These are phyloP conservation scores for Protophormia terraenovae DNA, from an alignment of 2,888 invertebrate genomes.

Conservation along the genomic window DNA sequence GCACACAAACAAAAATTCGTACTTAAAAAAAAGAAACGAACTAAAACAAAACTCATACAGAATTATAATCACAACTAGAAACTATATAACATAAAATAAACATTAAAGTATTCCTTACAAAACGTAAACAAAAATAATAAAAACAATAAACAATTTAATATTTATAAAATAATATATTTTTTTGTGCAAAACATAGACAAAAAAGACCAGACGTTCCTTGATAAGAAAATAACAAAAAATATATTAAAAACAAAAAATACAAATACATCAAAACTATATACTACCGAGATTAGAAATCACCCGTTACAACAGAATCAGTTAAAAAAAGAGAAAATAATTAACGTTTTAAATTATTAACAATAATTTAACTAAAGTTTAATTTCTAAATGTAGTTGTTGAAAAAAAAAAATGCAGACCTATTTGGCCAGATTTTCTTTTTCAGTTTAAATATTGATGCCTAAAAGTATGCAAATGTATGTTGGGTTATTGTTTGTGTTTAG, in stretches of 20 bases:
- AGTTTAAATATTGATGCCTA: neutral
- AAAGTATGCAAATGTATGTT: conserved; percentile 27
- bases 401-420: neutral
- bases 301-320: conserved; percentile 33
- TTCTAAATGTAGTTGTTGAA: neutral
- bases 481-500: neutral
- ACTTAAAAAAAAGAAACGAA: conserved; percentile 50
- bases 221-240: conserved; percentile 41
- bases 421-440: neutral
- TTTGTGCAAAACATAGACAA: conserved; percentile 30
- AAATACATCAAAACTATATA: conserved; percentile 55
- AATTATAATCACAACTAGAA: conserved; percentile 29
- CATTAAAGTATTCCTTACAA: conserved; percentile 55
- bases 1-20: conserved; percentile 8
- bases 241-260: conserved; percentile 3
- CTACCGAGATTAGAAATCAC: conserved; percentile 53
- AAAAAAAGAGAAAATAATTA: neutral
- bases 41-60: conserved; percentile 32
- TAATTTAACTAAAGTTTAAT: neutral
- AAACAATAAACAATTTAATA: conserved; percentile 43
- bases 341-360: neutral
- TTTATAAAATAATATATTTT: conserved; percentile 36
- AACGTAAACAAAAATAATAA: conserved; percentile 23
- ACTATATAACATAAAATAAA: neutral
- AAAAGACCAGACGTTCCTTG: conserved; percentile 63